Evolutionary conservation across 1,140 invertebrate species (phyloP).

Genomic region (Penaeus japonicus): DNA sequence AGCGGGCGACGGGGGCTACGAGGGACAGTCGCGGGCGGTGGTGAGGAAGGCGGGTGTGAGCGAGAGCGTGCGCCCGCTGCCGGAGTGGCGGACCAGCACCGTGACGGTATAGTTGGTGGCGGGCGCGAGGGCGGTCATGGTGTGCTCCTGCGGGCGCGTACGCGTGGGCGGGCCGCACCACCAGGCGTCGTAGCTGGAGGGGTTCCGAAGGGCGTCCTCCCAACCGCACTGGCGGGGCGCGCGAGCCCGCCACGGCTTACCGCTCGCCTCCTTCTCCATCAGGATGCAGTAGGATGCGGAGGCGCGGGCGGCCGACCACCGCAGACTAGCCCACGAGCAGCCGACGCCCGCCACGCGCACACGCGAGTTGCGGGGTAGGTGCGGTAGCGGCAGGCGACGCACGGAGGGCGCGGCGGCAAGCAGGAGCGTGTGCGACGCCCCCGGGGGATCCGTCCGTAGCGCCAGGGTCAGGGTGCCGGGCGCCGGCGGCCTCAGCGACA

Average conservation of each 20-base stretch:
- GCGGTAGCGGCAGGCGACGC: conserved; percentile 8
- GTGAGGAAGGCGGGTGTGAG: neutral
- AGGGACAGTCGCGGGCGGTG: too few relatives aligned
- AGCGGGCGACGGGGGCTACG: too few relatives aligned
- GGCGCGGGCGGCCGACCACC: conserved; percentile 26
- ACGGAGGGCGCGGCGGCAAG: conserved; percentile 31
- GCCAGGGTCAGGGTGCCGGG: neutral
- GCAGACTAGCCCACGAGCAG: conserved; percentile 17
- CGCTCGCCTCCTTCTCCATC: conserved; percentile 8
- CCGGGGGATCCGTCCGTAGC: conserved; percentile 11
- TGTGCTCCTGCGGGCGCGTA: neutral
- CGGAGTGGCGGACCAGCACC: conserved; percentile 29
- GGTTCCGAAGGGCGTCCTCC: neutral
- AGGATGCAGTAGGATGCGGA: conserved; percentile 30
- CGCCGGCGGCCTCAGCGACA: neutral
- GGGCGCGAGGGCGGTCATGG: conserved; percentile 11
- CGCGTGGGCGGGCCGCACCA: conserved; percentile 20
- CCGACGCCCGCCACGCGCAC: conserved; percentile 2
- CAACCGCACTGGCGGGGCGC: conserved; percentile 35
- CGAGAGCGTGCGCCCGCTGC: neutral
- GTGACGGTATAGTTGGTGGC: conserved; percentile 27
- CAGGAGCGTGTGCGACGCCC: conserved; percentile 6
- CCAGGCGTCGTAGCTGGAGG: neutral
- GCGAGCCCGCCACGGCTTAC: neutral
- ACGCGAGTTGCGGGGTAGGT: conserved; percentile 15